phyloP scores from a whole-genome alignment of 2,113 vertebrate genomes.

The Dasyurus viverrinus region DNA sequence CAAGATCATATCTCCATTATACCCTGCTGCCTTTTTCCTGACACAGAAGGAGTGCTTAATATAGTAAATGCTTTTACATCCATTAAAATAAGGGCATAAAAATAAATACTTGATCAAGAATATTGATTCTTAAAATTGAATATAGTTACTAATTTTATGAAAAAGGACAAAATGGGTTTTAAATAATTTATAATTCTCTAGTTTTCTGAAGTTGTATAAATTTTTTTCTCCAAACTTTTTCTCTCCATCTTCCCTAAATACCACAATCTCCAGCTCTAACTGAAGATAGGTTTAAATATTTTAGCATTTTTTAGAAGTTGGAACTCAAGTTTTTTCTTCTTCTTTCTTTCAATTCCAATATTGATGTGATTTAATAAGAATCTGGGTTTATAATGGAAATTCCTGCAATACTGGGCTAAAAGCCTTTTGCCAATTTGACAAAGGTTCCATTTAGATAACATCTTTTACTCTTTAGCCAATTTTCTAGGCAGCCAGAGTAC shows the following conservation, averaged over 20 bases:
- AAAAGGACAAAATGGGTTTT: neutral
- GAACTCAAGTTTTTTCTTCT: constrained; percentile 47
- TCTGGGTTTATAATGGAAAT: neutral
- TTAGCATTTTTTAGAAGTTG: constrained; percentile 20
- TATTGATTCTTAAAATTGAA: neutral
- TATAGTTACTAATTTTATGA: neutral
- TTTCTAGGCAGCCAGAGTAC: neutral
- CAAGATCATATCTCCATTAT: neutral
- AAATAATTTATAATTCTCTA: neutral
- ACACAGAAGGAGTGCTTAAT: neutral
- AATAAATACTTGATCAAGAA: neutral
- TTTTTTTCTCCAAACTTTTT: neutral
- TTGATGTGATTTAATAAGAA: constrained; percentile 20
- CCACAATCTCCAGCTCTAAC: neutral
- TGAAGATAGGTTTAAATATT: constrained; percentile 2
- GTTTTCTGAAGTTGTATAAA: constrained; percentile 15
- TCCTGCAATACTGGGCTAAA: rapidly evolving
- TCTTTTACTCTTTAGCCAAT: neutral
- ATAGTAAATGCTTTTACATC: neutral
- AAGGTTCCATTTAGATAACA: neutral
- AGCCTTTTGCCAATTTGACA: neutral
- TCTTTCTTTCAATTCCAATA: constrained; percentile 23
- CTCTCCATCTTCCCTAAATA: neutral
- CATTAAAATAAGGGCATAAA: neutral
- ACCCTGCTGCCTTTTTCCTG: neutral